These are phyloP conservation scores for Paradoxurus hermaphroditus DNA, from an alignment of 2,113 vertebrate species.

Conservation along the genomic window DNA sequence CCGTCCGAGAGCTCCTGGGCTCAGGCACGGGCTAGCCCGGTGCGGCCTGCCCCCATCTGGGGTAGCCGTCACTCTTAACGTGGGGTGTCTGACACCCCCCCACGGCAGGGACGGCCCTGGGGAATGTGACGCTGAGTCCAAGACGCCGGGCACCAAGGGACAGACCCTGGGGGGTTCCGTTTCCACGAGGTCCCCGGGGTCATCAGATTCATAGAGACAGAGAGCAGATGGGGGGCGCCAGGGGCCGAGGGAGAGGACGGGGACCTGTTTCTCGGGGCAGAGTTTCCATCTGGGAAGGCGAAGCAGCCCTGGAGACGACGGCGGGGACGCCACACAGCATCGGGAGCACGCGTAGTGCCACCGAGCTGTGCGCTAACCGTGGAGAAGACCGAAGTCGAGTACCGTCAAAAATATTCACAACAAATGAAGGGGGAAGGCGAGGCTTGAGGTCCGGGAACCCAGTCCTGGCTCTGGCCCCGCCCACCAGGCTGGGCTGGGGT, in stretches of 20 bases:
- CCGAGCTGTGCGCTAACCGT: not conserved
- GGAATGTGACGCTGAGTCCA: not conserved
- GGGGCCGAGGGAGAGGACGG: fast-evolving
- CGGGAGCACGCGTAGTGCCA: not conserved
- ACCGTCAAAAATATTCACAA: too few species aligned
- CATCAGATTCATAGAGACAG: fast-evolving
- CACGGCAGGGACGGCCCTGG: fast-evolving
- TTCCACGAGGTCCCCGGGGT: fast-evolving
- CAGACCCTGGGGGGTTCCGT: fast-evolving
- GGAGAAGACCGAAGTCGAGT: too few species aligned
- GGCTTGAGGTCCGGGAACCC: too few species aligned
- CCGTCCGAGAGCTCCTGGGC: not conserved
- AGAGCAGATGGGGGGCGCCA: fast-evolving
- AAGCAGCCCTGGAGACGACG: not conserved
- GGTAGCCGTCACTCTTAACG: fast-evolving
- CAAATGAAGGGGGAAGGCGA: too few species aligned
- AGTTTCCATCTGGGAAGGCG: not conserved
- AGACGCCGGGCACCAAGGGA: not conserved
- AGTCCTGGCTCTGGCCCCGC: not conserved
- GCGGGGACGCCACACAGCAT: fast-evolving
- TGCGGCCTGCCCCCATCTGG: not conserved
- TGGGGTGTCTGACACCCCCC: not conserved
- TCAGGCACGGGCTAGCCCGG: fast-evolving
- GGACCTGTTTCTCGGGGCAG: not conserved
- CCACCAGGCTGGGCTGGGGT: not conserved